Evolutionary conservation across 2,113 vertebrate genomes (phyloP).

Genomic region (Delphinus delphis): DNA sequence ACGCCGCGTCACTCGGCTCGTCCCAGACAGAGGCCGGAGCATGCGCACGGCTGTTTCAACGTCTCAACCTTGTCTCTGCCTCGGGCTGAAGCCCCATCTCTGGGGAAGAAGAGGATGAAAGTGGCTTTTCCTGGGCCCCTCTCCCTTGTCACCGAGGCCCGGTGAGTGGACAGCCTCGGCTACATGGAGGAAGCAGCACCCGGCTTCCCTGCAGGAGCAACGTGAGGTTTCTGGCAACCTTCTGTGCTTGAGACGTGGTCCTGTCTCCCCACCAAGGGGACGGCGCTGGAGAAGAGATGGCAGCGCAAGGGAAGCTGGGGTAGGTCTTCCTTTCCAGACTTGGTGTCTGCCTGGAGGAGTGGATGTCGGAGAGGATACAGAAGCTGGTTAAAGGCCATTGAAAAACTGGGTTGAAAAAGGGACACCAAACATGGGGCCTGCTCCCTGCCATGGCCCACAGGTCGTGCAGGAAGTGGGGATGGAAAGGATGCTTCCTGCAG

Average conservation of each 20-base stretch:
- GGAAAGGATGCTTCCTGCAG: not conserved
- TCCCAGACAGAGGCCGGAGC: not conserved
- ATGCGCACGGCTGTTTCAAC: accelerated
- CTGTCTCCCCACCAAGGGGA: not conserved
- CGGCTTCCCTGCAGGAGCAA: not conserved
- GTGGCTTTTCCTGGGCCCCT: accelerated
- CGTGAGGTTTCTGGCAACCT: not conserved
- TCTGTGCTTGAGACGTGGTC: not conserved
- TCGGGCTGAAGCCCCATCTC: not conserved
- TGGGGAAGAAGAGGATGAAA: not conserved
- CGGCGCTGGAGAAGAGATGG: not conserved
- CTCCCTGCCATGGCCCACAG: not conserved
- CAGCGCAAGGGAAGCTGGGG: accelerated
- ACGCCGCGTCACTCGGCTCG: not conserved
- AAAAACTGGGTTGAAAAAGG: not conserved
- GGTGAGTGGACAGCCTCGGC: no score
- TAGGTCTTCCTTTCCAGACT: not conserved
- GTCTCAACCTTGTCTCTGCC: not conserved
- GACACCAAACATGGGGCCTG: not conserved
- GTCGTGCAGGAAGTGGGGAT: no score
- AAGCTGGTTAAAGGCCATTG: not conserved
- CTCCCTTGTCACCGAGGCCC: accelerated
- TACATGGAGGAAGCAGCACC: accelerated
- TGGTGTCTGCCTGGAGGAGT: not conserved
- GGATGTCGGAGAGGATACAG: not conserved